phyloP scores from a whole-genome alignment of 2,888 invertebrate genomes.

The Perizoma flavofasciatum region DNA sequence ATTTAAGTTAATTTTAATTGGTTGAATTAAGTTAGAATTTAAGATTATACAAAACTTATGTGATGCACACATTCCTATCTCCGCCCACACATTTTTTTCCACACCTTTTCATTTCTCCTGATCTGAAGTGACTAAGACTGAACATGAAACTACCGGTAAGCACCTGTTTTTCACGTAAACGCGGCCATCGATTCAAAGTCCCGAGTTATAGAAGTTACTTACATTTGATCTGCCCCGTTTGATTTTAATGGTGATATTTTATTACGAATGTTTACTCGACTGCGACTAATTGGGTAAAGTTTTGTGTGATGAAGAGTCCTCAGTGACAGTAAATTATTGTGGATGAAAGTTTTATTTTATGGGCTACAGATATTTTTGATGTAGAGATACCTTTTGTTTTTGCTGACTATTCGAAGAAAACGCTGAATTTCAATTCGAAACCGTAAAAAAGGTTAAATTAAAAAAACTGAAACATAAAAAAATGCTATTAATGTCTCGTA shows the following conservation, averaged over 20 bases:
- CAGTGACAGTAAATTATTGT: constrained; percentile 19
- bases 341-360: constrained; percentile 20
- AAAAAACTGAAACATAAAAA: no score
- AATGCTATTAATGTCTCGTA: no score
- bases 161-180: constrained; percentile 11
- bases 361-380: constrained; percentile 18
- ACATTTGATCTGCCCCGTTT: constrained; percentile 66
- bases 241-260: constrained; percentile 64
- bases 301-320: constrained; percentile 27
- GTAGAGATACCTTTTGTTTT: not conserved
- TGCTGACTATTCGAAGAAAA: no score
- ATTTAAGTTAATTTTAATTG: no score
- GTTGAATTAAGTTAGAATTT: no score
- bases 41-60: no score
- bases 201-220: constrained; percentile 42
- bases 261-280: constrained; percentile 43
- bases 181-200: constrained; percentile 40
- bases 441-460: not conserved
- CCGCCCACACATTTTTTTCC: no score
- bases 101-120: no score
- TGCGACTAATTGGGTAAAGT: constrained; percentile 39
- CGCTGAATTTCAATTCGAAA: no score
- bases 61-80: no score
- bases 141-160: not conserved
- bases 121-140: no score